Evolutionary conservation across 2,797 vertebrate species (phyloP), one percentile per base, ranked within the genome.

Genomic region (Alosa sapidissima): DNA sequence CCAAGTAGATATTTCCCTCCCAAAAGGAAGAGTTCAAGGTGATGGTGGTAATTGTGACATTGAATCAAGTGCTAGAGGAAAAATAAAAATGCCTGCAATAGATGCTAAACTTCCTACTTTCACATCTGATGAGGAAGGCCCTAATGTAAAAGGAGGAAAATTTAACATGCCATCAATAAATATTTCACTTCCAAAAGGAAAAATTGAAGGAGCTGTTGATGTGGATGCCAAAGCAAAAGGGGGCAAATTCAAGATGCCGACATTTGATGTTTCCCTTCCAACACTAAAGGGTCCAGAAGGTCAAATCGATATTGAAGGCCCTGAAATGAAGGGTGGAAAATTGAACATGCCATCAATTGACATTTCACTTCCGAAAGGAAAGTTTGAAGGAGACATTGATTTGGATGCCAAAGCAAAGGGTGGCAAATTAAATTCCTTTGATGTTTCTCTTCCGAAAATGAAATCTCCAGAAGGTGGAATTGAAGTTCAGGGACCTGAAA

Each of bases 251-350:
- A 48, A 85, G 19, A 88, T 89, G 86, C 90, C 89, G 24, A 88
- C 88, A 75, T 75, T 90, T 7, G 91, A 92, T 75, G 58, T 93
- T 28, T 90, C 90, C 47, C 75, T 90, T 21, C 89, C 90, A 52
- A 87, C 90, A 54, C 62, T 87, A 3, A 91, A 89, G 83, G n/a
- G 72, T 81, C 1, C 92, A 91, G 81, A 92, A 91, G 45, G 68
- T 92, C 86, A 93, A 83, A 85, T 11, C 48, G 72, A 91, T 16
- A 51, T 89, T n/a, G 87, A 87, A 1, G 86, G 24, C 2, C 28
- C 62, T 28, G 51, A 78, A 0, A 36, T 3, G 45, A 83, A 87
- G 13, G 55, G 78, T 19, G 49, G 51, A 1, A 84, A 78, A 5
- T 84, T 85, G 47, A 36, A 87, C 54, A 72, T 87, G 19, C 82